Base-by-base conservation (phyloP, 2,113 vertebrate genomes). In the Plecotus auritus region DNA sequence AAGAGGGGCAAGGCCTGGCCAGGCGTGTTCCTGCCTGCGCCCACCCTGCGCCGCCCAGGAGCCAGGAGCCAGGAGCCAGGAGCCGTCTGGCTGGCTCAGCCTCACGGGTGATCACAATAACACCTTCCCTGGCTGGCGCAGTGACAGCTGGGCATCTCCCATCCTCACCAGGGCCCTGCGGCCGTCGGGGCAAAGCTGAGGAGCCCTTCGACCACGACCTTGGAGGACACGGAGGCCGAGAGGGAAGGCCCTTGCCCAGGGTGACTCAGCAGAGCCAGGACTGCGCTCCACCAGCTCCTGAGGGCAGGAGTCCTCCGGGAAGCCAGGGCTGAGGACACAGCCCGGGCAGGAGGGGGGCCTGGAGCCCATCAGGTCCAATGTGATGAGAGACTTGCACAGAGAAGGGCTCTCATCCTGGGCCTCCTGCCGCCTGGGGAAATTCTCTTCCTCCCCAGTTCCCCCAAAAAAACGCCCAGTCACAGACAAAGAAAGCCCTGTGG, bases 401-500 rank as follows among this genome's bases (percentile, higher is more conserved):
- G 26, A 59, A 76, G 32, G 9, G 20, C 9, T 26, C 32, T 22
- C n/a, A 30, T 49, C 54, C 13, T 18, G 61, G 72, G 47, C n/a
- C 92, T 84, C 42, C 42, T 14, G n/a, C 40, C 0, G 20, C 90
- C 66, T 35, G 20, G 40, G 54, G 47, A 40, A 32, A 51, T 59
- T 80, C 69, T 59, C 61, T 81, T 26, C 90, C 56, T 45, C 7
- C 88, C 30, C 5, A 14, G 32, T 30, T 49, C 59, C 92, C 64
- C 56, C 22, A 69, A 88, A 49, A n/a, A 95, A 78, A 86, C 9
- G 1, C 64, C 72, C 64, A 28, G 9, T 56, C 56, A 77, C 45
- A 74, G 23, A 95, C 90, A 92, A 72, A 85, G 90, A 61, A 66
- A 88, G 83, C 2, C 77, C 73, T 83, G 93, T 84, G 81, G 85